Conservation (phyloP, 2,888 invertebrate genomes). For the Hypena proboscidalis region DNA sequence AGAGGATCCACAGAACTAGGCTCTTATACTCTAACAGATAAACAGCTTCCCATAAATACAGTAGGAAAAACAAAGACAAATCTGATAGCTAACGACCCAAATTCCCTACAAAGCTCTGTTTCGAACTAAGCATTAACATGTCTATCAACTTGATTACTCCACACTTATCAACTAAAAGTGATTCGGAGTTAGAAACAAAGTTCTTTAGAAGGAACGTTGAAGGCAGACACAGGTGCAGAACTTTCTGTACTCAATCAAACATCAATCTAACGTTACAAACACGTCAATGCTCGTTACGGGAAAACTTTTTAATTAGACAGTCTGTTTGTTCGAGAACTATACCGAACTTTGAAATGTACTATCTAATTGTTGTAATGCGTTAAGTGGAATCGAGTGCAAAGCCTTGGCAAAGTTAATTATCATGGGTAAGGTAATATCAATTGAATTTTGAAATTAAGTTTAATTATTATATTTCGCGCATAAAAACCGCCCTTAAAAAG, state of each 20-base stretch:
- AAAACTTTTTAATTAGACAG: constrained; percentile 56
- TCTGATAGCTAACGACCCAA: no score
- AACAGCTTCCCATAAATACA: no score
- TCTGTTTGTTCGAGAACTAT: constrained; percentile 43
- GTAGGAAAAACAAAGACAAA: no score
- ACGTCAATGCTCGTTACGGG: constrained; percentile 47
- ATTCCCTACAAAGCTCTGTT: constrained; percentile 7
- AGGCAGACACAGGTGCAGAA: constrained; percentile 38
- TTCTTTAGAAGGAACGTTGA: no score
- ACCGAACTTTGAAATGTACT: constrained; percentile 44
- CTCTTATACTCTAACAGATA: no score
- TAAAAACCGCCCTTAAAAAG: constrained; percentile 12
- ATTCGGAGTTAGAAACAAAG: constrained; percentile 36
- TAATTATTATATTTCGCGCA: constrained; percentile 13
- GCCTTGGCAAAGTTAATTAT: constrained; percentile 26
- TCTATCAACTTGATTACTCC: constrained; percentile 33
- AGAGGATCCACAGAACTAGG: no score
- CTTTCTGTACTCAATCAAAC: constrained; percentile 44
- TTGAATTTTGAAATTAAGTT: constrained; percentile 10
- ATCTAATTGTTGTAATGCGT: constrained; percentile 43
- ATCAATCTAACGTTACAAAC: constrained; percentile 50
- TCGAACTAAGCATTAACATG: constrained; percentile 9
- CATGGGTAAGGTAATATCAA: constrained; percentile 17
- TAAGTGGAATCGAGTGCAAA: constrained; percentile 30
- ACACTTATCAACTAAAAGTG: constrained; percentile 38